Evolutionary conservation across 2,888 invertebrate species (phyloP).

Genomic region (Pyrrhopygopsis socrates): DNA sequence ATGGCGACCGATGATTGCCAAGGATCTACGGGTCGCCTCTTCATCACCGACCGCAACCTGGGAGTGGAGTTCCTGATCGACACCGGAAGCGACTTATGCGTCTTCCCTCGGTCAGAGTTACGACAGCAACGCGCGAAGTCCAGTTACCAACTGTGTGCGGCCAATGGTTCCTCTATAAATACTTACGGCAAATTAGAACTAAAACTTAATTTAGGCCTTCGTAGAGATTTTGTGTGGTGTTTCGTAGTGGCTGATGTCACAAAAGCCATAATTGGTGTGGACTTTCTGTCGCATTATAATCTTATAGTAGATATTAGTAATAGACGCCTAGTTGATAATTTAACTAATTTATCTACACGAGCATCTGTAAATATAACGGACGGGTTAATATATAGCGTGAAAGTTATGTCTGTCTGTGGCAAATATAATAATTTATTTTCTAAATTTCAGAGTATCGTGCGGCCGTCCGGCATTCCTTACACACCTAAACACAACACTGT

Average conservation of each 20-base stretch:
- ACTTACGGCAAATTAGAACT: constrained; percentile 80
- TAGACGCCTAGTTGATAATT: constrained; percentile 76
- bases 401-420: constrained; percentile 35
- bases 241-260: constrained; percentile 85
- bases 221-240: constrained; percentile 72
- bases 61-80: constrained; percentile 15
- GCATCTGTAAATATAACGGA: constrained; percentile 4
- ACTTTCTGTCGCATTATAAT: constrained; percentile 83
- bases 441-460: constrained; percentile 62
- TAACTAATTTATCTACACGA: constrained; percentile 49
- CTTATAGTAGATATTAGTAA: constrained; percentile 86
- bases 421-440: constrained; percentile 34
- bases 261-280: constrained; percentile 85
- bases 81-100: constrained; percentile 1
- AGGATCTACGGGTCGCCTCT: constrained; percentile 72
- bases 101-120: constrained; percentile 56
- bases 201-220: constrained; percentile 79
- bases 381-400: constrained; percentile 37
- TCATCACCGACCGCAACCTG: constrained; percentile 68
- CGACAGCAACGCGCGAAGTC: constrained; percentile 68
- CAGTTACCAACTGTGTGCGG: constrained; percentile 83
- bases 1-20: constrained; percentile 83
- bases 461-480: constrained; percentile 49
- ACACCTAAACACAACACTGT: constrained; percentile 71
- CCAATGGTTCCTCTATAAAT: constrained; percentile 79